Conservation (phyloP, 2,797 vertebrate species). For the Aeoliscus strigatus region DNA sequence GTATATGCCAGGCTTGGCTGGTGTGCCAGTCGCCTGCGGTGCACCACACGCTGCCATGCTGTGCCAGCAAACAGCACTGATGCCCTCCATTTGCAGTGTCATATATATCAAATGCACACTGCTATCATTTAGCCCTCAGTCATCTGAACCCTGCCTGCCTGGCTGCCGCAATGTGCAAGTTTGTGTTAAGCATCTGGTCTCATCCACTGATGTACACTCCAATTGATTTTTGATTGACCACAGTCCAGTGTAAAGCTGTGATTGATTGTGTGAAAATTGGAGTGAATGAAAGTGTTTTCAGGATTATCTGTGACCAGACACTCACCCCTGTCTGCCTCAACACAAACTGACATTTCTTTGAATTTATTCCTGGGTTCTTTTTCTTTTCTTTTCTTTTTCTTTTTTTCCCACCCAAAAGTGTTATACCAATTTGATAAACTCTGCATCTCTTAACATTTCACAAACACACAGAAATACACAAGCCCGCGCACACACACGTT, state of each 20-base stretch:
- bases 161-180: constrained; percentile 14
- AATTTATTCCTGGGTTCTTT: too few relatives aligned
- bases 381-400: too few relatives aligned
- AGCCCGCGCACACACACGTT: constrained; percentile 8
- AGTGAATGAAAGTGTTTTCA: constrained; percentile 44
- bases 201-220: constrained; percentile 23
- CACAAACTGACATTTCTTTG: constrained; percentile 40
- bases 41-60: constrained; percentile 92
- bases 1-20: constrained; percentile 83
- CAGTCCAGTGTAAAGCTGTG: constrained; percentile 32
- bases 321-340: constrained; percentile 39
- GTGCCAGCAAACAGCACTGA: constrained; percentile 93
- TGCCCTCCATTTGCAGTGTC: constrained; percentile 95
- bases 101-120: constrained; percentile 94
- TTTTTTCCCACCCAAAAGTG: too few relatives aligned
- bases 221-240: constrained; percentile 46
- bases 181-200: constrained; percentile 45
- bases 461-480: constrained; percentile 7
- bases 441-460: background rate
- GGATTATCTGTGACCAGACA: constrained; percentile 55
- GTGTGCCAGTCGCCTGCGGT: constrained; percentile 87
- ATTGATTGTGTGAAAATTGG: constrained; percentile 56
- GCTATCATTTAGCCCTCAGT: constrained; percentile 74
- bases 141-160: constrained; percentile 42
- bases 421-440: too few relatives aligned